These are phyloP conservation scores for Drosophila carrolli DNA, from an alignment of 1,140 invertebrate species.

Conservation along the genomic window DNA sequence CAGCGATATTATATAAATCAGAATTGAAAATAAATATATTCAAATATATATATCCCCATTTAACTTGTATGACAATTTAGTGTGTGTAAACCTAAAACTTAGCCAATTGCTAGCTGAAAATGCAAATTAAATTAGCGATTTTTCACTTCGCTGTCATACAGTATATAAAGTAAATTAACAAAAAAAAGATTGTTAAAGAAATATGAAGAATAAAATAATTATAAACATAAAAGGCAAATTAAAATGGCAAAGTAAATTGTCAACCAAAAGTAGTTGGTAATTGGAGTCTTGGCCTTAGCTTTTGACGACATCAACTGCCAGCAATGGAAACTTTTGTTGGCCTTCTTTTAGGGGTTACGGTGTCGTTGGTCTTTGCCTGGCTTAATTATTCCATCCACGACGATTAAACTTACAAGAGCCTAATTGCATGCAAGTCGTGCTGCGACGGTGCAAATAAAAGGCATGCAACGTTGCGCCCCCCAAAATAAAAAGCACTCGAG, in stretches of 20 bases:
- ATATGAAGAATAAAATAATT: not conserved
- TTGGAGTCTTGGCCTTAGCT: not conserved
- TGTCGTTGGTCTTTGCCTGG: not conserved
- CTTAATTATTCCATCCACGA: conserved; percentile 46
- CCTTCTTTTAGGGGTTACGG: conserved; percentile 7
- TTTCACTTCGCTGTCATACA: no score
- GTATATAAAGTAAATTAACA: not conserved
- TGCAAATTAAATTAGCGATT: no score
- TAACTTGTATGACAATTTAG: no score
- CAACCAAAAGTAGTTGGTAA: not conserved
- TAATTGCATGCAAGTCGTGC: conserved; percentile 53
- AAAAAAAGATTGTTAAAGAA: not conserved
- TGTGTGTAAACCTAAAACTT: no score
- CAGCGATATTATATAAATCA: no score
- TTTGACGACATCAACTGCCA: not conserved
- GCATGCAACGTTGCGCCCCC: conserved; percentile 38
- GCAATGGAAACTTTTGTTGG: conserved; percentile 12
- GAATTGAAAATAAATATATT: no score
- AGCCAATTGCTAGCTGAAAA: no score
- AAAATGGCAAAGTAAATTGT: not conserved
- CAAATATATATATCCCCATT: no score
- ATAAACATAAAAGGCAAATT: not conserved
- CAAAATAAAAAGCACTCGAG: conserved; percentile 33
- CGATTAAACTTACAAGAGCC: conserved; percentile 51
- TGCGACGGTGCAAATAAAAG: conserved; percentile 15